Base-by-base conservation (phyloP, 30 jellyfish, hydroid and myxozoan genomes). In the Aurelia coerulea region DNA sequence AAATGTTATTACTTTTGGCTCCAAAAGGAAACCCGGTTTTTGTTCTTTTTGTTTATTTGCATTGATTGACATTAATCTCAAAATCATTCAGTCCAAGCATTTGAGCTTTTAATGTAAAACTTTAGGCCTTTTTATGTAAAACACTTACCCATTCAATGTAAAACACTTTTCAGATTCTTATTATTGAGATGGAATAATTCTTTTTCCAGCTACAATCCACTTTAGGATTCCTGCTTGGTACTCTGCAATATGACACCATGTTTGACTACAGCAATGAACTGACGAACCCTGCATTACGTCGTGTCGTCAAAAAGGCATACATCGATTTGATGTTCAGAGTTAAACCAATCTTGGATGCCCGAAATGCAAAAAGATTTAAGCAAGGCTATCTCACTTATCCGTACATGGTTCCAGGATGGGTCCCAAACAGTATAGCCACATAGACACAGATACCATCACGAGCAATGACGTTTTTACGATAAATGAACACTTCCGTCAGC, bases 341-440 rank as follows among this genome's bases (percentile, higher is more conserved):
- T 0, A 92, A 90, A 60, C 74, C 66, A 32, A 35, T 33, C 75
- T 58, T 90, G 76, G 91, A 85, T 10, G 75, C 62, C 23, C 49
- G 88, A 68, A 83, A 90, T 46, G 31, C 37, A 65, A 37, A 54
- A 64, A 72, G 97, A 52, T 33, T 53, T 42, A 62, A 54, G 23
- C 29, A 67, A 10, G 89, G 83, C 10, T 74, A 83, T 29, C 41
- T 84, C 51, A 80, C 97, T 10, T 81, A 90, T 50, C 97, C 91
- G 49, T 90, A 65, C 88, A 64, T 90, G 70, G 90, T 65, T 2
- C 97, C 97, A 5, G 88, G 87, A 41, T 90, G 90, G 87, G 35
- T 90, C 34, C 92, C 97, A 32, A 90, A 90, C 76, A 90, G 97
- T 81, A 83, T 90, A 18, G 75, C 70, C 41, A 74, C 96, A 19